These are phyloP conservation scores for Chascanopsetta lugubris DNA, from an alignment of 2,113 vertebrate species.

Conservation along the genomic window DNA sequence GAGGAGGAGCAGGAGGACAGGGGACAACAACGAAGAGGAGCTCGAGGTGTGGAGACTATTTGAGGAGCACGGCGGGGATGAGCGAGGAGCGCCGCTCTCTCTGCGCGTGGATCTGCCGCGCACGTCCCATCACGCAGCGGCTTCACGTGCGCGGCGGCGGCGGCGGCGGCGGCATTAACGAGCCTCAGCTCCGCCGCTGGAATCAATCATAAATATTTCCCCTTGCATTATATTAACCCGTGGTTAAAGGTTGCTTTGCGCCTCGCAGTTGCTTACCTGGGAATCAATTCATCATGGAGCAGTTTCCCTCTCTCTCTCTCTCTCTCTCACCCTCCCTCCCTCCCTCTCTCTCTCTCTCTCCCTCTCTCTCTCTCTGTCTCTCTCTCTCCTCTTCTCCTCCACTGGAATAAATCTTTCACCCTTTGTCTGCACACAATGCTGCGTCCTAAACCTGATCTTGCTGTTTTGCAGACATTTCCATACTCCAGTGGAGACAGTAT, in stretches of 20 bases:
- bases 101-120: slow-evolving; percentile 34
- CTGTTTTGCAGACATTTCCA: slow-evolving; percentile 96
- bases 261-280: slow-evolving; percentile 98
- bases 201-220: slow-evolving; percentile 88
- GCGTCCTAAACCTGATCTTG: slow-evolving; percentile 99
- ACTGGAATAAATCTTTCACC: slow-evolving; percentile 93
- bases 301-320: slow-evolving; percentile 84
- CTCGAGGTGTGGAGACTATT: slow-evolving; percentile 79
- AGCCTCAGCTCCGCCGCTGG: slow-evolving; percentile 83
- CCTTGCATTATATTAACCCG: slow-evolving; percentile 84
- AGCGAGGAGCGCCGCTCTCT: slow-evolving; percentile 18
- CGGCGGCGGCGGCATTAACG: slow-evolving; percentile 82
- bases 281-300: slow-evolving; percentile 96
- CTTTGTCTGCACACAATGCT: slow-evolving; percentile 97
- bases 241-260: slow-evolving; percentile 92
- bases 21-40: too few species aligned
- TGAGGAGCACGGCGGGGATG: slow-evolving; percentile 63
- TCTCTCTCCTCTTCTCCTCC: slow-evolving; percentile 80
- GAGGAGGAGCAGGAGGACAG: slow-evolving; percentile 52
- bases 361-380: too few species aligned
- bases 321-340: too few species aligned
- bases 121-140: slow-evolving; percentile 46
- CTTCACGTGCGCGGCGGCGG: slow-evolving; percentile 43
- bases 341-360: slow-evolving; percentile 86
- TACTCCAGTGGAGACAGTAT: slow-evolving; percentile 93